A percentile compares a stretch with the other conserved stretches of the same genome.
Conservation (phyloP, 2,113 vertebrate species). For the Scolopax mira region DNA sequence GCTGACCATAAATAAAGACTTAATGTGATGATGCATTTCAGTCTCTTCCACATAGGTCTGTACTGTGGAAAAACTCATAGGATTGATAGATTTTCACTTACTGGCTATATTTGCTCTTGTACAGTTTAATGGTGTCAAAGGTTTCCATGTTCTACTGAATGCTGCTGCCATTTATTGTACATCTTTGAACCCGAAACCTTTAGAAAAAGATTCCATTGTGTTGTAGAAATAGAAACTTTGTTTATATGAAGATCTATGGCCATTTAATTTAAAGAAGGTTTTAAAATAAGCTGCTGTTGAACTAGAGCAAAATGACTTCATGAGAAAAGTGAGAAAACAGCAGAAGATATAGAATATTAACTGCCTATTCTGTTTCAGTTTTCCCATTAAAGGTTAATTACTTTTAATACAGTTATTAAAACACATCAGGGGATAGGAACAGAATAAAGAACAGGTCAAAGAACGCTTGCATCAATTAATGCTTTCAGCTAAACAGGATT, state of each 20-base stretch:
- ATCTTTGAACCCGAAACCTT: background rate
- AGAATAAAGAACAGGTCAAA: slow-evolving; percentile 11
- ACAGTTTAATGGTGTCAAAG: background rate
- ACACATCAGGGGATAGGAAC: background rate
- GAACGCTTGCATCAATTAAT: background rate
- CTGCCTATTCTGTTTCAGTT: background rate
- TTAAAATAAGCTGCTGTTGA: background rate
- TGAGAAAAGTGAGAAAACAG: background rate
- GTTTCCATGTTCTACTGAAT: background rate
- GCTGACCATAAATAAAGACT: background rate
- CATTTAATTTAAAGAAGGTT: background rate
- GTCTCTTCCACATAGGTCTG: background rate
- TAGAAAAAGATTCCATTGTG: background rate
- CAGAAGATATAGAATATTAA: background rate
- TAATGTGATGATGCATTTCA: background rate
- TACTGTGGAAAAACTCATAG: background rate
- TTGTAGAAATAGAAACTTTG: background rate
- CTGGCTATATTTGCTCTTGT: background rate
- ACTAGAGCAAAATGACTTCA: background rate
- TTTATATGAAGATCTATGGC: background rate
- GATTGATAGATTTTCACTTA: background rate
- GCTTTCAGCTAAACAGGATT: background rate
- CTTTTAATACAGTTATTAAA: background rate
- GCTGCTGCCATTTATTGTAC: background rate
- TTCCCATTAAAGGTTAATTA: background rate